Conservation (phyloP, 2,797 vertebrate genomes). For the Avahi laniger region DNA sequence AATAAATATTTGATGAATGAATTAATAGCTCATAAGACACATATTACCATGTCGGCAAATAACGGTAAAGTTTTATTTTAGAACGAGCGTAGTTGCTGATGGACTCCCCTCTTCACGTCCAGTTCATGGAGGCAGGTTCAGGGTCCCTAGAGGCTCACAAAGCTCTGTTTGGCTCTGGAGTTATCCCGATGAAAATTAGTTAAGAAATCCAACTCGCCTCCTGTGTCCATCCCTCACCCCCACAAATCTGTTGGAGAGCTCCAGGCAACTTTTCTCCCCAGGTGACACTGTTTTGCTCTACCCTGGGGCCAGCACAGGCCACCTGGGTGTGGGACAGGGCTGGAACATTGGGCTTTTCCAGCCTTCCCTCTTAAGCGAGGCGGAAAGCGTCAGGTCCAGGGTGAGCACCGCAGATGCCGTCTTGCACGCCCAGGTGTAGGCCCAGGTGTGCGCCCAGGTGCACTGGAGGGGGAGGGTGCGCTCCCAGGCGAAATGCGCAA, state of each 20-base stretch:
- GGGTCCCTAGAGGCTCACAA: neutral
- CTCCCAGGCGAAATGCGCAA: neutral
- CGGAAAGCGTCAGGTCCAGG: neutral
- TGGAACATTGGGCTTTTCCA: neutral
- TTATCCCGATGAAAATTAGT: neutral
- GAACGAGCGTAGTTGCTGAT: neutral
- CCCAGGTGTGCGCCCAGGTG: neutral
- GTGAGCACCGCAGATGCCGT: neutral
- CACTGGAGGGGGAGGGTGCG: too few relatives aligned
- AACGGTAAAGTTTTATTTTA: neutral
- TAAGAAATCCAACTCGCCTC: neutral
- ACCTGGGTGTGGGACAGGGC: neutral
- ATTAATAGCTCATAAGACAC: neutral
- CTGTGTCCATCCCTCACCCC: neutral
- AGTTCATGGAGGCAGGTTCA: neutral
- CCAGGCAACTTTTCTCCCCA: neutral
- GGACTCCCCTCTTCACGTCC: neutral
- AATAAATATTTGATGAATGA: neutral
- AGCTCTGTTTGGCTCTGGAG: neutral
- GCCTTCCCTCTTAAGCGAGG: neutral
- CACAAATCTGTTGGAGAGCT: neutral
- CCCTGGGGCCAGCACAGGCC: neutral
- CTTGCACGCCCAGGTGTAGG: accelerated
- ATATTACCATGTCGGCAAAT: neutral
- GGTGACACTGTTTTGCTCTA: too few relatives aligned